These are phyloP conservation scores for Lepidurus apus DNA, from an alignment of 1,140 invertebrate species.

Conservation along the genomic window DNA sequence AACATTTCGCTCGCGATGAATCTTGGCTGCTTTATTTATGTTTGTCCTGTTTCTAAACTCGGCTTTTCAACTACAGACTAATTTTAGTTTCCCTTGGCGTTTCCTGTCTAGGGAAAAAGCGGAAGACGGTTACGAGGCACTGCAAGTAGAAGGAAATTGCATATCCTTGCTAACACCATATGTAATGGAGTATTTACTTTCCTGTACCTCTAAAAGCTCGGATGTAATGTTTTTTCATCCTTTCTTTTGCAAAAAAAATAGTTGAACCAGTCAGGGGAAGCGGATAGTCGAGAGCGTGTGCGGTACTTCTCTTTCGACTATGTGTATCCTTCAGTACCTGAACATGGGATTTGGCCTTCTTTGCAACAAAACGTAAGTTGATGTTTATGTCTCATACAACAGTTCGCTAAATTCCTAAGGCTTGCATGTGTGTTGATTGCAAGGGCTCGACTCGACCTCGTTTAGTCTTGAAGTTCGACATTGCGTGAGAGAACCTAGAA, in stretches of 20 bases:
- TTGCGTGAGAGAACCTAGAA: not conserved
- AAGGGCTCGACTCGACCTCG: not conserved
- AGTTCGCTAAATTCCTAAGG: not conserved
- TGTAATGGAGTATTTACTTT: not conserved
- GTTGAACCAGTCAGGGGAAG: not conserved
- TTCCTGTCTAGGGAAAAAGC: not conserved
- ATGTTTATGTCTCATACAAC: not conserved
- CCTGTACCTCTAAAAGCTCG: too few relatives aligned
- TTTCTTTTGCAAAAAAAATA: not conserved
- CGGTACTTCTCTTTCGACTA: constrained; percentile 1
- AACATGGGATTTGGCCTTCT: not conserved
- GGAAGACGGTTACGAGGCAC: not conserved
- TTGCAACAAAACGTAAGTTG: not conserved
- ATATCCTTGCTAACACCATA: constrained; percentile 13
- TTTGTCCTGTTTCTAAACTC: not conserved
- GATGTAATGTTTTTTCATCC: not conserved
- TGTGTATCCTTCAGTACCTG: not conserved
- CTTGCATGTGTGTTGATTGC: constrained; percentile 18
- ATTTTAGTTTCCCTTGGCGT: not conserved
- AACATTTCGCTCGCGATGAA: not conserved
- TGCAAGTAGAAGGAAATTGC: constrained; percentile 13
- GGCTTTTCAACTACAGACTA: not conserved
- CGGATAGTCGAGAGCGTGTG: not conserved
- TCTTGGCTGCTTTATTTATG: not conserved
- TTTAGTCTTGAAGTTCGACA: not conserved